Evolutionary conservation across 2,797 vertebrate genomes (phyloP), one percentile per base, ranked within the genome.

Genomic region (Schizopygopsis malacanthus): DNA sequence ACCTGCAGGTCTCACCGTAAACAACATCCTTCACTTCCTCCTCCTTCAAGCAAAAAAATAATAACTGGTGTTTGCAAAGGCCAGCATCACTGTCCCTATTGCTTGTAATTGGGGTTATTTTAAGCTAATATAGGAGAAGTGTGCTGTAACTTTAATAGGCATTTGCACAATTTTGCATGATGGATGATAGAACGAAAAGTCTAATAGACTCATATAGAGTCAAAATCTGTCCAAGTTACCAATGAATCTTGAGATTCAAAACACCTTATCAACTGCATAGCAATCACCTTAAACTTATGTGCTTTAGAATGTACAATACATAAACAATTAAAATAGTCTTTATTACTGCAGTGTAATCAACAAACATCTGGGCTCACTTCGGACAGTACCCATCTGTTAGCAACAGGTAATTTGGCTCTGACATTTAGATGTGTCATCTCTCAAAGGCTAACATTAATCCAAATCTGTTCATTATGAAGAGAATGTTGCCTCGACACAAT

Each of bases 361-460:
- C 67, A 41, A 45, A 59, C 22, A 43, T 63, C 12, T 75, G 37
- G 18, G 25, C 22, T 33, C 18, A 47, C 11, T 33, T 83, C 8
- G 15, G 28, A 39, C 43, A 61, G 41, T 39, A 25, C 82, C 39
- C 82, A 76, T 83, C 71, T 83, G 82, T 83, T 76, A 39, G 43
- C 56, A 63, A 65, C 71, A 76, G 82, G 71, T 65, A 76, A 76
- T 83, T 83, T 83, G 71, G 54, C 33, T 76, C 41, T 83, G 82
- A 83, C 82, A 67, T 83, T 83, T 76, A 83, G 59, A 83, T 83
- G 59, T 20, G 43, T 22, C 25, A 73, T 63, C 39, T 45, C 70
- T 71, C 65, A 82, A 82, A 82, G 70, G 33, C 70, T 73, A 54
- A 73, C 54, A 61, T 82, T 82, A 82, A 80, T 82, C 67, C 47